A percentile compares a stretch with the other conserved stretches of the same genome.
Evolutionary conservation across 2,113 vertebrate genomes (phyloP).

Genomic region (Fulica atra): DNA sequence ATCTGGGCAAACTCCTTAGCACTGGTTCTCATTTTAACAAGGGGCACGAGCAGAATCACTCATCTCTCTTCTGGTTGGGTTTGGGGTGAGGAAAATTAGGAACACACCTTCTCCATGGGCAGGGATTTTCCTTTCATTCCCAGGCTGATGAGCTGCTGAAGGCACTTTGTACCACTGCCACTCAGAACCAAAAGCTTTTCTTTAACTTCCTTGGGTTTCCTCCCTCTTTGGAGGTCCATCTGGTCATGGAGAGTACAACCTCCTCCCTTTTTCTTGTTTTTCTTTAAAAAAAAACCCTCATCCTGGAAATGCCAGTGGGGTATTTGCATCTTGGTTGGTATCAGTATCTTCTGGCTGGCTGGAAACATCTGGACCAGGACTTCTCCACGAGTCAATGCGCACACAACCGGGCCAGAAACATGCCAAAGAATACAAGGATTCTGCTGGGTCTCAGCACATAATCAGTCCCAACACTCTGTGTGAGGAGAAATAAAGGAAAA

Average conservation of each 20-base stretch:
- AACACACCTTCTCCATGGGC: not conserved
- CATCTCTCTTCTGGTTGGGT: not conserved
- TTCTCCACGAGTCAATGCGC: not conserved
- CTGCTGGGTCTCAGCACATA: not conserved
- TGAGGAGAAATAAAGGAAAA: not conserved
- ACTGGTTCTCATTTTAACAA: not conserved
- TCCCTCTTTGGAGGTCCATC: not conserved
- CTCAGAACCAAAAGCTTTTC: not conserved
- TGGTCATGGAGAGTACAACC: not conserved
- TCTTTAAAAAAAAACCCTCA: not conserved
- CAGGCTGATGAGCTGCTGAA: not conserved
- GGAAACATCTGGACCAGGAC: not conserved
- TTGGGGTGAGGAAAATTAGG: not conserved
- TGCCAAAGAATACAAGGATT: not conserved
- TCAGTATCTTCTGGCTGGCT: not conserved
- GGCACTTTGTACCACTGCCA: not conserved
- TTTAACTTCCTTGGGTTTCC: not conserved
- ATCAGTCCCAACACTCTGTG: no score
- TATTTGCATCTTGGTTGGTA: not conserved
- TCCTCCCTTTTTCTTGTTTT: not conserved
- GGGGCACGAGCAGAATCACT: not conserved
- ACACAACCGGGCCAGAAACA: rapidly evolving
- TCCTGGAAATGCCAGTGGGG: not conserved
- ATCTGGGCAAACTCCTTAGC: not conserved
- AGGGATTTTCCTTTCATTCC: not conserved